Base-by-base conservation (phyloP, 2,797 vertebrate species). In the Peromyscus eremicus region DNA sequence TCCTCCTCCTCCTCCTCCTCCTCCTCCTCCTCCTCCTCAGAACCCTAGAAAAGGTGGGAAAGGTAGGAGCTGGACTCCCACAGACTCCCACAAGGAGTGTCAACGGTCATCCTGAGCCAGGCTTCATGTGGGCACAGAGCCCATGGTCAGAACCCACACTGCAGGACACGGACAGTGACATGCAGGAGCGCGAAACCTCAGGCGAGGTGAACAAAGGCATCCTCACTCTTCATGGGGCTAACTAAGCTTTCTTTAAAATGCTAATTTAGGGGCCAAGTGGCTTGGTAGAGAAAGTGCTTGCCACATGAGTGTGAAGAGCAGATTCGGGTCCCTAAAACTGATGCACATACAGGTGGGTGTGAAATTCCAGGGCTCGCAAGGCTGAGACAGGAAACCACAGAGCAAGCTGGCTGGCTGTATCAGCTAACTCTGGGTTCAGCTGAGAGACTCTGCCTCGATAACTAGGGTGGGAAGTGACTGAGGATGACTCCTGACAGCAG, bases 141-240 rank as follows among this genome's bases (percentile, higher is more conserved):
- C 76, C 0, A 0, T 0, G 1, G 1, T 19, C 46, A 37, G 43
- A n/a, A 21, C 71, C 77, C 11, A 23, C 6, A 10, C 0, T 10
- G 32, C 12, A 19, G 1, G 32, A 14, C 7, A 49, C 0, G 0
- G 2, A 40, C 5, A 6, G 29, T 37, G 16, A 43, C 43, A 29
- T 0, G 0, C 32, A 23, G 12, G 1, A 6, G n/a, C 25, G 11
- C 5, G 46, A 19, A 46, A 19, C 46, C 32, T 2, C 17, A 27
- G 43, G 34, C 27, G 25, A 80, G 27, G 27, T 2, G 27, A 37
- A 79, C 16, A 11, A 0, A 0, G 87, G 80, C 6, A 6, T 66
- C 85, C 49, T 62, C 32, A 4, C 16, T 16, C 70, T 46, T 60
- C 71, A 68, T 4, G 70, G 12, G 27, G 23, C 25, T 40, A 25